Base-by-base conservation (phyloP, 2,113 vertebrate species). In the Cygnus buccinator region DNA sequence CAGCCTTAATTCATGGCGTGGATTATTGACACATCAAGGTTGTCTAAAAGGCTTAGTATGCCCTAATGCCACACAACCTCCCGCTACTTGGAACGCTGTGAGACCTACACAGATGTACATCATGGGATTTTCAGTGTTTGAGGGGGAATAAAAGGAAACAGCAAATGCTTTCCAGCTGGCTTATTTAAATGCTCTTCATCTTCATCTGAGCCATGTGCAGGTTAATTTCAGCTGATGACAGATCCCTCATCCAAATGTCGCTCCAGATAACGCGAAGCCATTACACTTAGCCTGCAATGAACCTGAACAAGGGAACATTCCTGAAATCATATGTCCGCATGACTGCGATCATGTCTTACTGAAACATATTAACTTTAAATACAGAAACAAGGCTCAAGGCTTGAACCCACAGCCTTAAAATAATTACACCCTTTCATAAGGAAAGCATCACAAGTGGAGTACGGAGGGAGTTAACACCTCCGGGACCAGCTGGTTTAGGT, bases 81-180 rank as follows among this genome's bases (percentile, higher is more conserved):
- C 23, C 0, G 54, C 87, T 74, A 46, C 90, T 73, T 21, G 37
- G 57, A 72, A 83, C 23, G 2, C 85, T 55, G 29, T 3, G 46
- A 87, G 95, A 85, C 77, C 82, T 33, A 31, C 90, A 86, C 95
- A 97, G 97, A 96, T 87, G 91, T 91, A 87, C 59, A 5, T 12
- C 41, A 91, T 54, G 83, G 94, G 89, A 78, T 94, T 95, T 88
- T 80, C 95, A 55, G 63, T 82, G 91, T 58, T 91, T 76, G 67
- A 5, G 43, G 61, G 46, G 33, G 37, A 91, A 71, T 33, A 80
- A 94, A 97, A 95, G 80, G 86, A 84, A 96, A 80, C 84, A 73
- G 62, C 84, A 93, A 93, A 61, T 78, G 90, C 91, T 90, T 93
- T 96, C 90, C 97, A 97, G 97, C 94, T 97, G 97, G 87, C 75